Percentiles rank a stretch among this genome's conserved stretches.
phyloP scores from a whole-genome alignment of 2,797 vertebrate species.

The Salarias fasciatus region DNA sequence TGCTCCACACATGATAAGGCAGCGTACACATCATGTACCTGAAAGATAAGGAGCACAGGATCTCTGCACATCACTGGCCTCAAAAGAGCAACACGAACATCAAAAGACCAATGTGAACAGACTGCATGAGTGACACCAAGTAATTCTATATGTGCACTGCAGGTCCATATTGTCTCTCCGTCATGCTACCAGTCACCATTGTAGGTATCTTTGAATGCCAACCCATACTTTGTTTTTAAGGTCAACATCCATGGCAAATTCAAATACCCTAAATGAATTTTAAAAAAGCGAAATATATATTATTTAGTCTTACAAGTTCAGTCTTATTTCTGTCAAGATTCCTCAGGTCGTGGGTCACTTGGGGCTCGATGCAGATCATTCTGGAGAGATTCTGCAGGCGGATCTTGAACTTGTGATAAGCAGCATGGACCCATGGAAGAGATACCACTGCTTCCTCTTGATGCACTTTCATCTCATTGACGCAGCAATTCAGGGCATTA shows the following conservation, averaged over 20 bases:
- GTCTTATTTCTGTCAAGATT: slow-evolving; percentile 53
- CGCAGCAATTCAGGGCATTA: slow-evolving; percentile 83
- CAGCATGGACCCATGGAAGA: slow-evolving; percentile 89
- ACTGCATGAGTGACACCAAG: too few species aligned
- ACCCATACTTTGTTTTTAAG: too few species aligned
- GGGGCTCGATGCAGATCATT: slow-evolving; percentile 85
- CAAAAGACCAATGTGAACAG: too few species aligned
- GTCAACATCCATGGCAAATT: too few species aligned
- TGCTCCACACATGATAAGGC: slow-evolving; percentile 87
- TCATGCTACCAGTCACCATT: too few species aligned
- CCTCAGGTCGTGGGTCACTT: slow-evolving; percentile 56
- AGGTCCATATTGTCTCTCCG: too few species aligned
- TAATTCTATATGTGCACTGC: too few species aligned
- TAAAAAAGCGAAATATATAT: neutral
- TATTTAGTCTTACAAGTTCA: slow-evolving; percentile 72
- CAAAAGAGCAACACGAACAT: neutral
- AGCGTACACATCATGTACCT: slow-evolving; percentile 88
- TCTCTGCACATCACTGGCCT: neutral
- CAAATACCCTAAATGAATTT: neutral
- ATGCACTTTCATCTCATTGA: slow-evolving; percentile 76
- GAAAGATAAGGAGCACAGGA: slow-evolving; percentile 28
- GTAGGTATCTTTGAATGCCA: too few species aligned
- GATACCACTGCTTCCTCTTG: slow-evolving; percentile 39
- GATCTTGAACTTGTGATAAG: slow-evolving; percentile 85
- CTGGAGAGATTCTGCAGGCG: slow-evolving; percentile 93